Evolutionary conservation across 2,113 vertebrate genomes (phyloP).

Genomic region (Nerophis lumbriciformis): DNA sequence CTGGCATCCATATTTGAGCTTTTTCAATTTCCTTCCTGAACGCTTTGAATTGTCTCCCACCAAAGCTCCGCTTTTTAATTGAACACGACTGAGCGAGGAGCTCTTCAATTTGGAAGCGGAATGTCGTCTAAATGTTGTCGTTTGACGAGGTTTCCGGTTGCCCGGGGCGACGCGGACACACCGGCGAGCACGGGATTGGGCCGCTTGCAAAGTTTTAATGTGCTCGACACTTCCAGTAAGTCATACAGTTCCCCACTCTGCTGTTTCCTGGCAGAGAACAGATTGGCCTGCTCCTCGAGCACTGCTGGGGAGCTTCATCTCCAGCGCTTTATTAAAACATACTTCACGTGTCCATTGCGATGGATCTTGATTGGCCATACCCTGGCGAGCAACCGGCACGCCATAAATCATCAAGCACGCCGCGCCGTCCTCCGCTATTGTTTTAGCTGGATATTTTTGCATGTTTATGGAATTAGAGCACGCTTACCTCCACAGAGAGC

Average conservation of each 20-base stretch:
- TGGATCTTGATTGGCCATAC: constrained; percentile 57
- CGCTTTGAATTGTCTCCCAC: no score
- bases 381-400: constrained; percentile 23
- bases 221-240: not conserved
- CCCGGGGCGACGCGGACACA: no score
- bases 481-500: constrained; percentile 92
- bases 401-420: constrained; percentile 59
- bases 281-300: constrained; percentile 19
- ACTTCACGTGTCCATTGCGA: constrained; percentile 52
- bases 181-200: no score
- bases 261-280: constrained; percentile 1
- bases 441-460: constrained; percentile 33
- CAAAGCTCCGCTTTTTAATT: no score
- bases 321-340: constrained; percentile 63
- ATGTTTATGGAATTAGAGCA: constrained; percentile 45
- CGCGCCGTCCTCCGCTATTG: constrained; percentile 23
- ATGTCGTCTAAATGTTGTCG: no score
- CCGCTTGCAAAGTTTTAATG: not conserved
- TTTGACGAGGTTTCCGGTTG: no score
- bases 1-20: no score
- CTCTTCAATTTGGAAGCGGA: no score
- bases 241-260: no score
- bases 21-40: no score
- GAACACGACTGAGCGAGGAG: no score
- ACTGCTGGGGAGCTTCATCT: constrained; percentile 27